phyloP scores from a whole-genome alignment of 2,888 invertebrate genomes.

The Hylaea fasciaria region DNA sequence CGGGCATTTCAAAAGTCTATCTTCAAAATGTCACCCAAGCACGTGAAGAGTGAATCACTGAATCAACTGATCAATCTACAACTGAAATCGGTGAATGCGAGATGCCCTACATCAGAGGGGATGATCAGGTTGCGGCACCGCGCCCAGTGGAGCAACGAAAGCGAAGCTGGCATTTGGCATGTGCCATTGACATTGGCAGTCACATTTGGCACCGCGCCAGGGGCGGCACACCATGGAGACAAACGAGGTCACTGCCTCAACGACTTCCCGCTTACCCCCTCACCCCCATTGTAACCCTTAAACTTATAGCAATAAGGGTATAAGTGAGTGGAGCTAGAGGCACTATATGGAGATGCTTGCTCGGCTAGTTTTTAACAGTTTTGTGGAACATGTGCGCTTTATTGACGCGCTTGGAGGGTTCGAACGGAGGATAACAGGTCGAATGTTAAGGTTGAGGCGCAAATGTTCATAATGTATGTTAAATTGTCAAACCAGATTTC shows the following conservation, averaged over 20 bases:
- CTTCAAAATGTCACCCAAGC: no score
- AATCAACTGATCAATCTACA: no score
- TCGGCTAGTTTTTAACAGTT: conserved; percentile 50
- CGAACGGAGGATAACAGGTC: conserved; percentile 31
- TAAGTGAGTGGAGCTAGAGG: conserved; percentile 13
- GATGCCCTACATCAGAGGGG: conserved; percentile 7
- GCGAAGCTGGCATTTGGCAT: conserved; percentile 59
- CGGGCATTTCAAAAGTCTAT: no score
- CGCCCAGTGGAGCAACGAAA: conserved; percentile 47
- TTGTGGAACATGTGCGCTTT: conserved; percentile 47
- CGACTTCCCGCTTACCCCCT: conserved; percentile 34
- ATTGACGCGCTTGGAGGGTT: conserved; percentile 40
- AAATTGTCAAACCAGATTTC: no score
- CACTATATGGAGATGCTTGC: conserved; percentile 31
- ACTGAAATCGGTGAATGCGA: not conserved
- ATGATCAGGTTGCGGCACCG: conserved; percentile 28
- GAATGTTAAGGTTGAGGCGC: conserved; percentile 15
- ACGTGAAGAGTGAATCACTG: no score
- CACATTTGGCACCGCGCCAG: conserved; percentile 62
- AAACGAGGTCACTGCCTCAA: conserved; percentile 59
- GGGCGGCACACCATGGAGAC: conserved; percentile 56
- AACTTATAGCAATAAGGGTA: conserved; percentile 29
- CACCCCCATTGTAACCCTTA: conserved; percentile 35
- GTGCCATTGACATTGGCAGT: conserved; percentile 75
- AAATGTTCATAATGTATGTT: conserved; percentile 20